Conservation (phyloP, 2,113 vertebrate genomes). For the Bubo scandiacus region DNA sequence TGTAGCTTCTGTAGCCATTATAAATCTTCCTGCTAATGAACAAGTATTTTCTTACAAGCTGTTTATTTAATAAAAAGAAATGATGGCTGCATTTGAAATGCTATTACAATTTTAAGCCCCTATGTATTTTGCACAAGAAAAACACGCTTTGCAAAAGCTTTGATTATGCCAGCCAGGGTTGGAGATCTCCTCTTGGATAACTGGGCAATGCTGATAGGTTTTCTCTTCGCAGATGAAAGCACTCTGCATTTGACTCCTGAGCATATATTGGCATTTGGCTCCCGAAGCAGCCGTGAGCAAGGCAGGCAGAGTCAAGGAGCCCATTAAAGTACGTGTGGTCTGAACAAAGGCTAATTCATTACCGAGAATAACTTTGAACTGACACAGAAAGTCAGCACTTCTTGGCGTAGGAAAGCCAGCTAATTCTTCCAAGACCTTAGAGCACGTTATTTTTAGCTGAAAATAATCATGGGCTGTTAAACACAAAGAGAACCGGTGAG, state of each 20-base stretch:
- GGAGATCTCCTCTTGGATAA: neutral
- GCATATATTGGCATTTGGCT: neutral
- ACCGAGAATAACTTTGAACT: neutral
- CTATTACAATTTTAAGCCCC: neutral
- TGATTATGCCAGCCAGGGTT: neutral
- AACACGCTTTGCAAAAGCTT: neutral
- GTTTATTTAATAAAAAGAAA: neutral
- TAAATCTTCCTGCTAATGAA: neutral
- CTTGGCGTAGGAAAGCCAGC: neutral
- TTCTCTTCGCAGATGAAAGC: neutral
- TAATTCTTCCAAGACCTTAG: neutral
- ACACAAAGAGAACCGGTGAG: neutral
- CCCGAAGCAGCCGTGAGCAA: neutral
- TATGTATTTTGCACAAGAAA: neutral
- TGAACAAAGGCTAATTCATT: neutral
- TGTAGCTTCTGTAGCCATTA: neutral
- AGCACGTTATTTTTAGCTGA: neutral
- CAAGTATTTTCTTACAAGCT: neutral
- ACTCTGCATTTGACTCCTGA: neutral
- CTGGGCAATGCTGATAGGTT: neutral
- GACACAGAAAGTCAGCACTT: neutral
- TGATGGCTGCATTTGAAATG: neutral
- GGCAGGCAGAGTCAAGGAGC: neutral
- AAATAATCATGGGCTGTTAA: conserved; percentile 9
- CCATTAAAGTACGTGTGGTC: neutral